Conservation (phyloP, 2,888 invertebrate genomes). For the Pocota personata region DNA sequence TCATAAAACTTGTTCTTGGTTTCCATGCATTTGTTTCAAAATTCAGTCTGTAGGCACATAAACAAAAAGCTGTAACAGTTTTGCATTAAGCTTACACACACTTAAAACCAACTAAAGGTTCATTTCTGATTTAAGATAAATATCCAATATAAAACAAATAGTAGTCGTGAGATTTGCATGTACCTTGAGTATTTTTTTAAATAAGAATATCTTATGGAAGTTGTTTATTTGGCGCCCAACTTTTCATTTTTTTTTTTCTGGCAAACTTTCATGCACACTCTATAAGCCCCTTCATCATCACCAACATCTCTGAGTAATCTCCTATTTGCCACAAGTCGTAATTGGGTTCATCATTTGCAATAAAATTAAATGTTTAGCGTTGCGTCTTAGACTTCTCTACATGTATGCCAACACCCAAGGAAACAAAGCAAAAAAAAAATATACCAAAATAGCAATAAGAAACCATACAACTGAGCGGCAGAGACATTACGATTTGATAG, state of each 20-base stretch:
- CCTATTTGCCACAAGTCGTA: not conserved
- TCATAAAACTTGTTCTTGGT: too few relatives aligned
- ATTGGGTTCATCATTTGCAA: conserved; percentile 6
- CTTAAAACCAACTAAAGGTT: too few relatives aligned
- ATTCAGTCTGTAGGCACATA: too few relatives aligned
- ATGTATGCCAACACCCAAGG: not conserved
- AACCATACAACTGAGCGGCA: conserved; percentile 36
- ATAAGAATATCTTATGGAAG: too few relatives aligned
- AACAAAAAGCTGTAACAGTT: too few relatives aligned
- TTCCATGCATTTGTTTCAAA: too few relatives aligned
- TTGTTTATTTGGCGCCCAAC: conserved; percentile 27
- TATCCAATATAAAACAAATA: too few relatives aligned
- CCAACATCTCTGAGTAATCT: not conserved
- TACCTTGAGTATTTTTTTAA: too few relatives aligned
- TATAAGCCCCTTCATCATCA: not conserved
- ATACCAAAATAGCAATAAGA: conserved; percentile 45
- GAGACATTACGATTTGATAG: conserved; percentile 48
- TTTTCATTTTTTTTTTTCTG: not conserved
- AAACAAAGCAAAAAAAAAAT: not conserved
- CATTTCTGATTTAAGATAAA: too few relatives aligned
- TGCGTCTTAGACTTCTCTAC: not conserved
- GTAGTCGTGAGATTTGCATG: too few relatives aligned
- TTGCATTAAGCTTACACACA: too few relatives aligned
- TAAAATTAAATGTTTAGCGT: conserved; percentile 28
- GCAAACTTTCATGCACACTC: too few relatives aligned